Percentiles rank a stretch among this genome's conserved stretches.
Conservation (phyloP, 2,797 vertebrate species). For the Apogon talboti region DNA sequence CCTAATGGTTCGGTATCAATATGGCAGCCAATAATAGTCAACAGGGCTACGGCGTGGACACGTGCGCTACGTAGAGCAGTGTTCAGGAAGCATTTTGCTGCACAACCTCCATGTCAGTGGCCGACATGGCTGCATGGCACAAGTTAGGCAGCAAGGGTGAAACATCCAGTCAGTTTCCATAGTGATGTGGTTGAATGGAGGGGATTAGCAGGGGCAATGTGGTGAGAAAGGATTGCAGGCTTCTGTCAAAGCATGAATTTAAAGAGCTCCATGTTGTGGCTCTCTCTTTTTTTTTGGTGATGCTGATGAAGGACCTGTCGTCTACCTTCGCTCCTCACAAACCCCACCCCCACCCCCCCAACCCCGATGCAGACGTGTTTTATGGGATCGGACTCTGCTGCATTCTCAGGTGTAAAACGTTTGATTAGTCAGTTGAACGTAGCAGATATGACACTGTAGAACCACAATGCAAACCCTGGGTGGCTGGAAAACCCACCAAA, state of each 20-base stretch:
- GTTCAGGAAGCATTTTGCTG: conserved; percentile 59
- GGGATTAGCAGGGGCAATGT: conserved; percentile 81
- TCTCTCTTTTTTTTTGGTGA: conserved; percentile 55
- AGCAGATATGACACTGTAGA: background rate
- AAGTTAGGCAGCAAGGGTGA: conserved; percentile 77
- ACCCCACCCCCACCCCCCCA: conserved; percentile 18
- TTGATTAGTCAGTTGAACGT: conserved; percentile 17
- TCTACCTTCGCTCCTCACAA: conserved; percentile 28
- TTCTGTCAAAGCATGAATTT: conserved; percentile 73
- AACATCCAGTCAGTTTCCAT: conserved; percentile 85
- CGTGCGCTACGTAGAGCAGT: conserved; percentile 14
- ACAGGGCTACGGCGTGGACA: conserved; percentile 35
- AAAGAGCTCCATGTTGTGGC: conserved; percentile 64
- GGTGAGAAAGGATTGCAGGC: conserved; percentile 76
- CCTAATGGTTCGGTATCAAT: conserved; percentile 26
- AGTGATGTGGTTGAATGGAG: conserved; percentile 83
- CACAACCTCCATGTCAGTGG: conserved; percentile 66
- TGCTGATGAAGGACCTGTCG: conserved; percentile 53
- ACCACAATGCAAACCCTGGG: background rate
- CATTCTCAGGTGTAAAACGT: conserved; percentile 34
- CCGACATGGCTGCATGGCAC: conserved; percentile 71
- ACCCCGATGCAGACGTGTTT: conserved; percentile 14
- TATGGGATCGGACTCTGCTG: conserved; percentile 3
- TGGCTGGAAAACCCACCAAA: no score
- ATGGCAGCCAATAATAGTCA: conserved; percentile 29